Evolutionary conservation across 2,113 vertebrate genomes (phyloP).

Genomic region (Embiotoca jacksoni): DNA sequence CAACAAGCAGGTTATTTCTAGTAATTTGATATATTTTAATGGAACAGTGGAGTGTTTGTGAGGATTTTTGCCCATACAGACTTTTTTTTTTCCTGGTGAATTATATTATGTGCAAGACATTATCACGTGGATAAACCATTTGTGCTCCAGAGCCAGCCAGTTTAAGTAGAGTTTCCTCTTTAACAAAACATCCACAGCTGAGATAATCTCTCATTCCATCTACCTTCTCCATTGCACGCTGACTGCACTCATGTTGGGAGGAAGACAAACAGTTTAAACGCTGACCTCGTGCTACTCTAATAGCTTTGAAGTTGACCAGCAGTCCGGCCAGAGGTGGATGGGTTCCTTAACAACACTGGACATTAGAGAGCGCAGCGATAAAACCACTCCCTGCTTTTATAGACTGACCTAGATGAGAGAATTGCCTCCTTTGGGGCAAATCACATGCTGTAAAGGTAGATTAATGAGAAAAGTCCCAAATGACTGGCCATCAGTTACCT

Average conservation of each 20-base stretch:
- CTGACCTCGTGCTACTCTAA: constrained; percentile 46
- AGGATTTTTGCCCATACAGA: no score
- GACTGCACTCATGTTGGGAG: constrained; percentile 45
- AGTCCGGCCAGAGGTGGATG: constrained; percentile 39
- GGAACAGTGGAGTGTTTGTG: no score
- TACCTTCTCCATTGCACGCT: constrained; percentile 45
- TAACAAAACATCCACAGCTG: constrained; percentile 14
- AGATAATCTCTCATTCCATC: constrained; percentile 41
- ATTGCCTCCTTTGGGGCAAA: constrained; percentile 37
- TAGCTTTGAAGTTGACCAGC: constrained; percentile 65
- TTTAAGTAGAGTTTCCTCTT: not conserved
- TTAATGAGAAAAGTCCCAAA: constrained; percentile 47
- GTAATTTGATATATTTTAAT: no score
- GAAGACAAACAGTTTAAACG: constrained; percentile 59
- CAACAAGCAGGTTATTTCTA: no score
- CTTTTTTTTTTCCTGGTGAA: not conserved
- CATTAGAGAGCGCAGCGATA: constrained; percentile 40
- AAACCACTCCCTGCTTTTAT: constrained; percentile 50
- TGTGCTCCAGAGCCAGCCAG: not conserved
- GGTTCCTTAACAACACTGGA: constrained; percentile 43
- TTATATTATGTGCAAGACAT: not conserved
- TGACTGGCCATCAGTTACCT: constrained; percentile 29
- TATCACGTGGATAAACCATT: not conserved
- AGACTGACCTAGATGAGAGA: constrained; percentile 49
- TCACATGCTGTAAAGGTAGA: constrained; percentile 39